These are phyloP conservation scores for Epirrhoe tristata DNA, from an alignment of 2,888 invertebrate species.

Conservation along the genomic window DNA sequence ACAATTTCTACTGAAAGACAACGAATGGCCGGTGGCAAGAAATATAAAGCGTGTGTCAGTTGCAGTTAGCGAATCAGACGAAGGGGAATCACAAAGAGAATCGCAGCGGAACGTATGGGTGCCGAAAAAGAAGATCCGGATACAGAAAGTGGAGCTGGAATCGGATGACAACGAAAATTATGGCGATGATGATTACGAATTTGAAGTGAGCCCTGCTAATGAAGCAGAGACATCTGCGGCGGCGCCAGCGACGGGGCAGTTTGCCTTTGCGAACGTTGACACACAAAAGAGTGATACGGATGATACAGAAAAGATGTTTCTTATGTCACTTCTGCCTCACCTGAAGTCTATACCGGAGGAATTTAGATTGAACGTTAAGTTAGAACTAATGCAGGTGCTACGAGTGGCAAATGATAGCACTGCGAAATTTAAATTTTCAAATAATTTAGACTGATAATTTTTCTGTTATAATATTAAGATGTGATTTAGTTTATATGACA, in stretches of 20 bases:
- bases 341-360: slow-evolving; percentile 74
- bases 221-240: slow-evolving; percentile 10
- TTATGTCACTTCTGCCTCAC: slow-evolving; percentile 75
- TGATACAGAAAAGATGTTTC: slow-evolving; percentile 74
- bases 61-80: slow-evolving; percentile 62
- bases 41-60: slow-evolving; percentile 41
- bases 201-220: slow-evolving; percentile 11
- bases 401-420: slow-evolving; percentile 66
- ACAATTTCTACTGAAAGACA: slow-evolving; percentile 68
- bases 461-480: background rate
- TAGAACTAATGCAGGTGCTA: slow-evolving; percentile 78
- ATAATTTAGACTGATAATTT: slow-evolving; percentile 9
- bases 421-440: slow-evolving; percentile 35
- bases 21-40: slow-evolving; percentile 39
- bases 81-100: slow-evolving; percentile 40
- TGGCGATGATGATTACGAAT: slow-evolving; percentile 4
- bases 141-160: slow-evolving; percentile 57
- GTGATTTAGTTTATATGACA: background rate
- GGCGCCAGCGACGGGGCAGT: slow-evolving; percentile 53
- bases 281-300: slow-evolving; percentile 59
- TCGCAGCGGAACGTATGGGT: slow-evolving; percentile 56
- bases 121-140: slow-evolving; percentile 59
- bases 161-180: slow-evolving; percentile 63
- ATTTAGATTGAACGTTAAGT: slow-evolving; percentile 69
- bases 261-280: slow-evolving; percentile 75